Base-by-base conservation (phyloP, 2,113 vertebrate genomes). In the Otocyon megalotis region DNA sequence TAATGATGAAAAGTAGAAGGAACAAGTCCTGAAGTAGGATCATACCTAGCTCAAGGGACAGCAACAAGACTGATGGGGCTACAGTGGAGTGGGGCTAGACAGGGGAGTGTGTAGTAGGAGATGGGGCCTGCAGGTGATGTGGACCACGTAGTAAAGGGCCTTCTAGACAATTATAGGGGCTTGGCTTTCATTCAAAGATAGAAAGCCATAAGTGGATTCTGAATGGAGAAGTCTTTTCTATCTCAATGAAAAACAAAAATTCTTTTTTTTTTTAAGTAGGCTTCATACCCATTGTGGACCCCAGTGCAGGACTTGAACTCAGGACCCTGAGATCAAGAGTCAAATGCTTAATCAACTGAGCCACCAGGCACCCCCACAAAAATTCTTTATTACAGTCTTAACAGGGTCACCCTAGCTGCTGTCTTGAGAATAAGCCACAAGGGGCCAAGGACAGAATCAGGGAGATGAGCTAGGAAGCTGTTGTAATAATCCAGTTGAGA, bases 201-300 rank as follows among this genome's bases (percentile, higher is more conserved):
- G 72, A 26, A 86, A 74, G 20, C 32, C 67, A 60, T 72, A 80
- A 80, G 63, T 89, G 30, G 53, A 84, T 93, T 89, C 76, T 84
- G 35, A 89, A 32, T 71, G 43, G 54, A 92, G 54, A n/a, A 65
- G 6, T 76, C 30, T 80, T 89, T 58, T 77, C 69, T 76, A 69
- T 15, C 37, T 90, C 69, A 74, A 26, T 65, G 71, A 90, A 76
- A 96, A 95, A 71, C 35, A 65, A 74, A 92, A 88, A 32, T 54
- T 22, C 4, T 35, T 72, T 17, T 69, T 67, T 67, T 67, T 69
- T 69, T 69, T 10, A 35, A 69, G 67, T 69, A 69, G 67, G 32
- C 67, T 69, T n/a, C 32, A 69, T 69, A n/a, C 67, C 67, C 32
- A 69, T 16, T 8, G 15, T 35, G 17, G 67, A 69, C 32, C 32